phyloP scores from a whole-genome alignment of 2,888 invertebrate genomes.

The Lasioglossum villosulum region DNA sequence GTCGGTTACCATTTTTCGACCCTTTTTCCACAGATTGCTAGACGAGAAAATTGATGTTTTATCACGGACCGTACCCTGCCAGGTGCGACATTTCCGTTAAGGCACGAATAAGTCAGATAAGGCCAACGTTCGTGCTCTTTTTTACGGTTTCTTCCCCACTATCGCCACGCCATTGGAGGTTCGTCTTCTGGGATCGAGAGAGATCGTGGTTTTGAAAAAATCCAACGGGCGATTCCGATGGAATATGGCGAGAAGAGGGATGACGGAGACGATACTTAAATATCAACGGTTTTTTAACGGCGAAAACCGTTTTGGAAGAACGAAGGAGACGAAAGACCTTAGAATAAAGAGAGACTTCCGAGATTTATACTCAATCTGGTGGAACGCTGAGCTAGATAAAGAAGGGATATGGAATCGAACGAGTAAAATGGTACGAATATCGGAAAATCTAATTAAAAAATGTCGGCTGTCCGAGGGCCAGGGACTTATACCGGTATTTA shows the following conservation, averaged over 20 bases:
- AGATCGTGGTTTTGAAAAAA: conserved; percentile 45
- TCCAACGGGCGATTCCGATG: conserved; percentile 51
- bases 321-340: not conserved
- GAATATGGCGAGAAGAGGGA: conserved; percentile 19
- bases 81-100: conserved; percentile 58
- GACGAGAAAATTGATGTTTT: conserved; percentile 47
- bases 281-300: conserved; percentile 57
- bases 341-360: not conserved
- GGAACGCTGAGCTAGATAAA: not conserved
- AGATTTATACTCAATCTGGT: not conserved
- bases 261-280: not conserved
- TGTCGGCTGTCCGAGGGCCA: no score
- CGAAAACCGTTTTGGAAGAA: not conserved
- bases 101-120: conserved; percentile 61
- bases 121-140: conserved; percentile 51
- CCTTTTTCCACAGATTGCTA: conserved; percentile 54
- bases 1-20: conserved; percentile 70
- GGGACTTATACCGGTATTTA: no score
- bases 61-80: conserved; percentile 48
- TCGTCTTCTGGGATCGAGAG: conserved; percentile 1
- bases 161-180: conserved; percentile 30
- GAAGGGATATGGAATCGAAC: no score
- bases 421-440: no score
- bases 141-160: conserved; percentile 23
- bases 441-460: no score